Evolutionary conservation across 2,888 invertebrate species (phyloP), one percentile per base, ranked within the genome.

Genomic region (Iselma pallidipennis): DNA sequence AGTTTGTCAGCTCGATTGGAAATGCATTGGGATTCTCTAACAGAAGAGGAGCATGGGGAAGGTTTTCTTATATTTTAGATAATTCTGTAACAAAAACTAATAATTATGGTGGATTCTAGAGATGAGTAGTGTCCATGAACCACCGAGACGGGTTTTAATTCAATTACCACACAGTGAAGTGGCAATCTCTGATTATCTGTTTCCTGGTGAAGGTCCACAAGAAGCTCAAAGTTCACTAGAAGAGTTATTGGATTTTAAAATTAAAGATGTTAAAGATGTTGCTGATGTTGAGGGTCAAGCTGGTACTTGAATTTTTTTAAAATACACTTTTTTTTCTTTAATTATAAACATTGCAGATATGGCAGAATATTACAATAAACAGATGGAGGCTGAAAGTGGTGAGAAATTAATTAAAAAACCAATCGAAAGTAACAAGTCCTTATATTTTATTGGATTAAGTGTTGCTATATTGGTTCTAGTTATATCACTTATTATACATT

Each of bases 11-110:
- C 95, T 10, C 85, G 96, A 65, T 88, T 96, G 76, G 94, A 95
- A 74, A 91, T 96, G 86, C 94, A 96, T 77, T 95, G 94, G 85
- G 96, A 96, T 81, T 95, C 95, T 58, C 83, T 96, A 56, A 91
- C 94, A 70, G 94, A 94, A 81, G 94, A 93, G 78, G 89, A 89
- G 75, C 88, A 87, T 77, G 83, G 89, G 26, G 90, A 90, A 86
- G 89, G 90, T 89, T 61, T 53, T 28, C 25, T 16, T 33, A 4
- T 12, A 10, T 14, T 58, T 51, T 6, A 49, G n/a, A 31, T n/a
- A n/a, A n/a, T n/a, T n/a, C n/a, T n/a, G n/a, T n/a, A n/a, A n/a
- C n/a, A n/a, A n/a, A 10, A 28, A 45, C 42, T 37, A 16, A 50
- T 16, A 19, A 26, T 58, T 5, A 26, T 49, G 31, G 28, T 54